These are phyloP conservation scores for Amaurobius ferox DNA, from an alignment of 2,888 invertebrate genomes.

Conservation along the genomic window DNA sequence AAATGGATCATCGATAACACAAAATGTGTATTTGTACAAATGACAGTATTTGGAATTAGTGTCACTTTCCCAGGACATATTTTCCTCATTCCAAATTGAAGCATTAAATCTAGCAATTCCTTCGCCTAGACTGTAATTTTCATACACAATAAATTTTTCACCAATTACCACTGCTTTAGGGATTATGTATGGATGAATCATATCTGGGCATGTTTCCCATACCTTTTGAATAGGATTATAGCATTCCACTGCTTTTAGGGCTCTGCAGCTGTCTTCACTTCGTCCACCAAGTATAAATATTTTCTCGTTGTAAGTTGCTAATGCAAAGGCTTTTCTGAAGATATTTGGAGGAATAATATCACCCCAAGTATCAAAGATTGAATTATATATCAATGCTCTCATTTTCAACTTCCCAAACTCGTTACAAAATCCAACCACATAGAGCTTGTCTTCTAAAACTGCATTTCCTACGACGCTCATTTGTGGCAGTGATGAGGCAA, in stretches of 20 bases:
- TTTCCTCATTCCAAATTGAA: not conserved
- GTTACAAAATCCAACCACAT: not conserved
- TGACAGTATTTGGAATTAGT: not conserved
- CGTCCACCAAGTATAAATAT: not conserved
- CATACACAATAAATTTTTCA: not conserved
- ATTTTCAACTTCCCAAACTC: not conserved
- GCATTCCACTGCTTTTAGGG: too few relatives aligned
- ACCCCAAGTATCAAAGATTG: not conserved
- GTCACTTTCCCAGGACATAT: not conserved
- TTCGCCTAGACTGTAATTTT: not conserved
- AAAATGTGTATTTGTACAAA: not conserved
- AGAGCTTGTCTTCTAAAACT: not conserved
- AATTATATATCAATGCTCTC: not conserved
- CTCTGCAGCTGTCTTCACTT: not conserved
- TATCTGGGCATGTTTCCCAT: not conserved
- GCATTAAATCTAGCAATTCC: not conserved
- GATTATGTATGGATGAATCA: not conserved
- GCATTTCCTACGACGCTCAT: not conserved
- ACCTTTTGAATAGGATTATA: not conserved
- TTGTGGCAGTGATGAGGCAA: not conserved
- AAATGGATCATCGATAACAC: not conserved
- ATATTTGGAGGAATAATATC: not conserved
- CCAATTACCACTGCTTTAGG: not conserved
- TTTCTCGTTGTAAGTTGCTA: not conserved
- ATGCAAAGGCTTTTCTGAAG: not conserved